Conservation (phyloP, 2,113 vertebrate species). For the Leuciscus idus region DNA sequence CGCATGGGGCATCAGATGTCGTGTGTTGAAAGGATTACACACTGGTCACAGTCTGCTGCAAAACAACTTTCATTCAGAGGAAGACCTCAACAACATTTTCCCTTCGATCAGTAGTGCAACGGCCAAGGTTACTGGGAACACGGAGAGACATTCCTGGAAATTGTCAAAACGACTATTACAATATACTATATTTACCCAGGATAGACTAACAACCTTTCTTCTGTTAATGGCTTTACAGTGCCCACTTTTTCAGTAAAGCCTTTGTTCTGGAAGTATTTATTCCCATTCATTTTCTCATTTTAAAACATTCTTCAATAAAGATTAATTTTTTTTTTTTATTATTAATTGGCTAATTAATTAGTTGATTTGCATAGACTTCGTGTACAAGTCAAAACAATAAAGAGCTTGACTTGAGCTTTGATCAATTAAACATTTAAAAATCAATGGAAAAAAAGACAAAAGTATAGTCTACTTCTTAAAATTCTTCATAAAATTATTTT, state of each 20-base stretch:
- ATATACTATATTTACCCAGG: neutral
- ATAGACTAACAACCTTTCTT: slow-evolving; percentile 2
- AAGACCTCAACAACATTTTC: neutral
- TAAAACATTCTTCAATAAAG: too few relatives aligned
- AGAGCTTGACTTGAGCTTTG: too few relatives aligned
- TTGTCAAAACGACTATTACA: neutral
- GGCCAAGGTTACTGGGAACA: slow-evolving; percentile 13
- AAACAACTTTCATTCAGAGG: neutral
- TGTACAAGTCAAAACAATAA: too few relatives aligned
- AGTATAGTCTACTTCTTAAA: too few relatives aligned
- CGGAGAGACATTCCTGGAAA: slow-evolving; percentile 1
- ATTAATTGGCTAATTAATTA: neutral
- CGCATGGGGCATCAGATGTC: neutral
- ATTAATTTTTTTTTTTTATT: neutral
- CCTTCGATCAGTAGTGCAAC: slow-evolving; percentile 6
- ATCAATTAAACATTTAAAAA: too few relatives aligned
- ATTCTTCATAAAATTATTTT: too few relatives aligned
- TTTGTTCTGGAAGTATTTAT: neutral
- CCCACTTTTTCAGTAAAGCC: neutral
- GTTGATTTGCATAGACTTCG: neutral
- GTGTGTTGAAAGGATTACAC: neutral
- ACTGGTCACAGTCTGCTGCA: neutral
- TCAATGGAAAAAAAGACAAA: neutral
- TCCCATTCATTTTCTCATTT: neutral
- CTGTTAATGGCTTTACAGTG: neutral